Percentiles rank a stretch among this genome's conserved stretches.
These are phyloP conservation scores for Latrodectus geometricus DNA, from an alignment of 1,140 invertebrate species.

Conservation along the genomic window DNA sequence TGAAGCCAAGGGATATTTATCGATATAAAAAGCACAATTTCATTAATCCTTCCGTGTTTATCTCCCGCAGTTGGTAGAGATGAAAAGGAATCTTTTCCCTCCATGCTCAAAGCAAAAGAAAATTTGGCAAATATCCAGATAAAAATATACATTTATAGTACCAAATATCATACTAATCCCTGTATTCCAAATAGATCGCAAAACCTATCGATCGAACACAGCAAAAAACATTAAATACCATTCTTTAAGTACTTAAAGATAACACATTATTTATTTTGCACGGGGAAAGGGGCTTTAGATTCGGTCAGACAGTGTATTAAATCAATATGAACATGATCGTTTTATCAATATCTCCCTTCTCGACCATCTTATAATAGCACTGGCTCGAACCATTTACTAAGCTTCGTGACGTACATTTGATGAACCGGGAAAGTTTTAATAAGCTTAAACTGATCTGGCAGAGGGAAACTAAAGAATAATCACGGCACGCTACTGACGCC, in stretches of 20 bases:
- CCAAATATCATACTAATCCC: constrained; percentile 7
- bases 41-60: not conserved
- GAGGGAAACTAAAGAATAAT: not conserved
- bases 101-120: not conserved
- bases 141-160: not conserved
- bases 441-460: not conserved
- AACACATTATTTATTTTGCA: not conserved
- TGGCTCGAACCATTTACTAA: too few species aligned
- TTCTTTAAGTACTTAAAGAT: constrained; percentile 17
- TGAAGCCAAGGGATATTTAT: too few species aligned
- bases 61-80: not conserved
- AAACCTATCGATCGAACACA: not conserved
- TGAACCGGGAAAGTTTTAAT: not conserved
- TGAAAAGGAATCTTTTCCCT: not conserved
- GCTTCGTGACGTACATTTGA: not conserved
- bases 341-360: constrained; percentile 11
- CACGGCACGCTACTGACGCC: not conserved
- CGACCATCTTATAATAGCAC: not conserved
- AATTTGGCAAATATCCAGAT: not conserved
- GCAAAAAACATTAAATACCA: constrained; percentile 10
- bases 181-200: not conserved
- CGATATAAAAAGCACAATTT: not conserved
- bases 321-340: constrained; percentile 3
- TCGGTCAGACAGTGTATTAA: not conserved
- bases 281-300: not conserved